Percentiles rank a stretch among this genome's conserved stretches.
These are phyloP conservation scores for Enteromius viviparus DNA, from an alignment of 2,797 vertebrate genomes.

Conservation along the genomic window DNA sequence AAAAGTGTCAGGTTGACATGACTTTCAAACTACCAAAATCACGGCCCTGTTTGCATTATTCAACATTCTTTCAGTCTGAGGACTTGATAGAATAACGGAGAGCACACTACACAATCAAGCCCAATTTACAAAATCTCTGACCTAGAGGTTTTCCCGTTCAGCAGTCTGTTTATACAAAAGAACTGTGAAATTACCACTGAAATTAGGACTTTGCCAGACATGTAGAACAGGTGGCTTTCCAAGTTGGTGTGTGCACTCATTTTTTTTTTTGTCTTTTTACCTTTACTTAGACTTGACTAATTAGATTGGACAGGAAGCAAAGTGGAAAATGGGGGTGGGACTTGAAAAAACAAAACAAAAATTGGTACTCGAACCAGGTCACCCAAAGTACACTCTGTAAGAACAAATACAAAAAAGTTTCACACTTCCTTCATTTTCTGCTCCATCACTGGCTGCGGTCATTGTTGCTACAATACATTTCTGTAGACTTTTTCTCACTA, in stretches of 20 bases:
- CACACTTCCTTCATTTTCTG: background rate
- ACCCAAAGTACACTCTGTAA: background rate
- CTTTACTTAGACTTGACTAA: background rate
- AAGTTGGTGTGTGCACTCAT: conserved; percentile 2
- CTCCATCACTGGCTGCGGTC: background rate
- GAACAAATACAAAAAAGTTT: no score
- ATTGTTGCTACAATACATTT: background rate
- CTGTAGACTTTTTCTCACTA: background rate
- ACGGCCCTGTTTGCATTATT: background rate
- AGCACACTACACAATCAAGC: conserved; percentile 10
- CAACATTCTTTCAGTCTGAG: background rate
- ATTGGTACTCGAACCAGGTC: background rate
- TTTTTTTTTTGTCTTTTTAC: background rate
- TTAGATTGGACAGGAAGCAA: background rate
- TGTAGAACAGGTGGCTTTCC: conserved; percentile 7
- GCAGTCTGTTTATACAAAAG: background rate
- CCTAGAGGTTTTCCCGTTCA: background rate
- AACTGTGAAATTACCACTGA: background rate
- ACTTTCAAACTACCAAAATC: conserved; percentile 14
- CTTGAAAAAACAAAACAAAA: background rate
- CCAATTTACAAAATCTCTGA: conserved; percentile 24
- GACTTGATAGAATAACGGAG: background rate
- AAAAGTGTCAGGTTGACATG: conserved; percentile 8
- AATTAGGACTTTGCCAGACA: conserved; percentile 3
- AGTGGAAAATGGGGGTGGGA: background rate